phyloP scores from a whole-genome alignment of 2,888 invertebrate genomes.

The Catocala nupta region DNA sequence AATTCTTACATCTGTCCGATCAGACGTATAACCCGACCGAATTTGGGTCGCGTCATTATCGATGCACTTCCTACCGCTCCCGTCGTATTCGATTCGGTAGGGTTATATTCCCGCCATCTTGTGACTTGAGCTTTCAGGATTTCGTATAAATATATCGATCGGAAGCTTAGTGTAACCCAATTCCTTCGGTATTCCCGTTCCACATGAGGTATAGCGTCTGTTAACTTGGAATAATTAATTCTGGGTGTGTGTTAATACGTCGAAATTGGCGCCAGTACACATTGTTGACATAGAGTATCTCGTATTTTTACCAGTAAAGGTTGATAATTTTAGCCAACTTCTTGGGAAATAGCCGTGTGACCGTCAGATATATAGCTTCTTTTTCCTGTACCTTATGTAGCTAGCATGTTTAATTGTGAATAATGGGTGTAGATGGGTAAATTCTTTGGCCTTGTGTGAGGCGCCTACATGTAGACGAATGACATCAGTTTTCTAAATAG shows the following conservation, averaged over 20 bases:
- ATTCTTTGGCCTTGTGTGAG: slow-evolving; percentile 70
- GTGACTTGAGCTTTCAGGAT: slow-evolving; percentile 82
- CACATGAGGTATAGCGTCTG: slow-evolving; percentile 49
- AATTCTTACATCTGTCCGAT: slow-evolving; percentile 83
- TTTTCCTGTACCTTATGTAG: slow-evolving; percentile 31
- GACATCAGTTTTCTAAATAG: slow-evolving; percentile 86
- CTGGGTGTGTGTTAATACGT: slow-evolving; percentile 26
- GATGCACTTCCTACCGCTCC: slow-evolving; percentile 66
- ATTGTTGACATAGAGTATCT: slow-evolving; percentile 71
- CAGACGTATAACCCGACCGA: slow-evolving; percentile 79
- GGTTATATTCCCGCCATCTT: slow-evolving; percentile 84
- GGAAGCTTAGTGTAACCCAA: slow-evolving; percentile 77
- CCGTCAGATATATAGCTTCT: slow-evolving; percentile 18
- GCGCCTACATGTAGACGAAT: slow-evolving; percentile 72
- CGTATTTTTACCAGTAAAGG: slow-evolving; percentile 31
- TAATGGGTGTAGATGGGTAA: slow-evolving; percentile 57
- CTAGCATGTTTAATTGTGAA: slow-evolving; percentile 52
- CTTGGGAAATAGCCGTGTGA: slow-evolving; percentile 30
- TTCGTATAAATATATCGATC: slow-evolving; percentile 84
- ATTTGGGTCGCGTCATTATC: slow-evolving; percentile 70
- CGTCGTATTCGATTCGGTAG: slow-evolving; percentile 63
- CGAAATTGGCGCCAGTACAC: slow-evolving; percentile 43
- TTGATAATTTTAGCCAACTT: slow-evolving; percentile 18
- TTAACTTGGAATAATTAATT: slow-evolving; percentile 40
- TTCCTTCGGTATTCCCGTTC: slow-evolving; percentile 64